A percentile compares a stretch with the other conserved stretches of the same genome.
Evolutionary conservation across 2,113 vertebrate species (phyloP).

Genomic region (Ptilonorhynchus violaceus): DNA sequence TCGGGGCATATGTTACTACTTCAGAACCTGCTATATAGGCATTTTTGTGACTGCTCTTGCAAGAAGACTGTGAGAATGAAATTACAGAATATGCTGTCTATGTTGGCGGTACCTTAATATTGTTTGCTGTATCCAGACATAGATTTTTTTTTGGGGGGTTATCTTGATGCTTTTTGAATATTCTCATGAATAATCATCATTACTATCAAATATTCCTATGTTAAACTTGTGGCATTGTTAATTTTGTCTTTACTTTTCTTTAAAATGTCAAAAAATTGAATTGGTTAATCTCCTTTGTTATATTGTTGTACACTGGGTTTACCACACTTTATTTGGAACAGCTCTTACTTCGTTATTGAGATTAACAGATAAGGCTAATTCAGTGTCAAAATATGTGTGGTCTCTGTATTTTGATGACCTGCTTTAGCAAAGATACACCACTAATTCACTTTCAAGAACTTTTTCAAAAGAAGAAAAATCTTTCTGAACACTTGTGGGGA

Average conservation of each 20-base stretch:
- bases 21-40: neutral
- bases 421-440: neutral
- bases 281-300: neutral
- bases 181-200: neutral
- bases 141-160: neutral
- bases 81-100: neutral
- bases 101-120: neutral
- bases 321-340: neutral
- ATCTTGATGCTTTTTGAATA: neutral
- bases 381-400: neutral
- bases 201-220: neutral
- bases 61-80: neutral
- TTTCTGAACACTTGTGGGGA: neutral
- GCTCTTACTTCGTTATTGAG: neutral
- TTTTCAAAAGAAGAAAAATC: neutral
- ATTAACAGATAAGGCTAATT: neutral
- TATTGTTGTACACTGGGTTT: neutral
- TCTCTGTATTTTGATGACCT: neutral
- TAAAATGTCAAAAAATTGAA: rapidly evolving
- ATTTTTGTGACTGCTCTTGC: neutral
- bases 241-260: neutral
- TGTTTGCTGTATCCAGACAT: neutral
- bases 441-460: neutral
- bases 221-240: neutral
- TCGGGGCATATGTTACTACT: neutral